Conservation (phyloP, 2,113 vertebrate genomes). For the Epinephelus cyanopodus region DNA sequence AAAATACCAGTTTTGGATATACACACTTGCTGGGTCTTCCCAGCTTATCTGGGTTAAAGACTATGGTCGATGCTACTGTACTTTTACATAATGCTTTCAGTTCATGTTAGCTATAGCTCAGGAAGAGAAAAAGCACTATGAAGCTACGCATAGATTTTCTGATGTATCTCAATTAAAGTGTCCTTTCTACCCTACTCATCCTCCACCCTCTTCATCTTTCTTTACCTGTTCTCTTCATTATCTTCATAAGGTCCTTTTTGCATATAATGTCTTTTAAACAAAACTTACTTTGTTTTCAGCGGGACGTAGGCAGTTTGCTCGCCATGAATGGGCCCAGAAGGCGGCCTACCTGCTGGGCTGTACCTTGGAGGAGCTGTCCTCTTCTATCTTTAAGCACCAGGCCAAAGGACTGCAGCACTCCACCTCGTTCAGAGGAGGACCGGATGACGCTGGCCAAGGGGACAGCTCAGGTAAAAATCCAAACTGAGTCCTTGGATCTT, state of each 20-base stretch:
- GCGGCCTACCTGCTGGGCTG: slow-evolving; percentile 94
- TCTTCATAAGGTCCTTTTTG: background rate
- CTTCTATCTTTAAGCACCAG: slow-evolving; percentile 95
- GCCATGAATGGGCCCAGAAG: slow-evolving; percentile 98
- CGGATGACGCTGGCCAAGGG: slow-evolving; percentile 84
- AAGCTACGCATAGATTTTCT: background rate
- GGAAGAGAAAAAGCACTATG: background rate
- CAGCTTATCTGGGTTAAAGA: background rate
- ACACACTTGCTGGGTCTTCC: background rate
- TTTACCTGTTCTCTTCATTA: background rate
- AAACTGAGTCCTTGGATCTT: background rate
- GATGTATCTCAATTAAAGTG: background rate
- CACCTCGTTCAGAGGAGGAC: slow-evolving; percentile 93
- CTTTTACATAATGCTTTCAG: background rate
- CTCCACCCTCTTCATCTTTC: background rate
- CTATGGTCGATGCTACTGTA: background rate
- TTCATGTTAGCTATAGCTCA: background rate
- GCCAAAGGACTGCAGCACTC: slow-evolving; percentile 92
- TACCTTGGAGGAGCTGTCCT: slow-evolving; percentile 95
- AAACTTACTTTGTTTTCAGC: slow-evolving; percentile 65
- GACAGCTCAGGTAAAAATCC: slow-evolving; percentile 83
- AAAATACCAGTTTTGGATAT: background rate
- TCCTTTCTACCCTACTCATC: background rate
- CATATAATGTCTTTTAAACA: background rate
- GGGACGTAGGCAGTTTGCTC: slow-evolving; percentile 94